Conservation (phyloP, 2,888 invertebrate genomes). For the Lasioglossum vierecki region DNA sequence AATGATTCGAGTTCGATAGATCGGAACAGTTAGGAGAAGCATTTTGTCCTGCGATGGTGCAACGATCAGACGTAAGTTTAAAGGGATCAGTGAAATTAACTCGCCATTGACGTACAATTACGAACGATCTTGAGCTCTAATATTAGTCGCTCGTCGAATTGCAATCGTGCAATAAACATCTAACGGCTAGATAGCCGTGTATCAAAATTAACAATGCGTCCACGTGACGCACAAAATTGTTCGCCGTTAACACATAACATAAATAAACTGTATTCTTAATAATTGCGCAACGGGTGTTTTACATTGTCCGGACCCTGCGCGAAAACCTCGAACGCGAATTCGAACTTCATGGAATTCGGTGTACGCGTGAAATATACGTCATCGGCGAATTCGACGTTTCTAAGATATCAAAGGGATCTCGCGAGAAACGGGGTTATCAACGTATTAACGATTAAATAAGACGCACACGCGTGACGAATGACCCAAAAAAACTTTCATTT, state of each 20-base stretch:
- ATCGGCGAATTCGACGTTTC: neutral
- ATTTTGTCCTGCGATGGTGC: neutral
- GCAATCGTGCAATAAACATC: slow-evolving; percentile 48
- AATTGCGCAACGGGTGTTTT: neutral
- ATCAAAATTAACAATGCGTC: slow-evolving; percentile 50
- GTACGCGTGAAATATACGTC: neutral
- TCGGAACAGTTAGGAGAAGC: neutral
- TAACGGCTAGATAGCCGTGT: slow-evolving; percentile 22
- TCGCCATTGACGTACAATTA: slow-evolving; percentile 36
- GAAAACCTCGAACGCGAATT: neutral
- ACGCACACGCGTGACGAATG: slow-evolving; percentile 15
- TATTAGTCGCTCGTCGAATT: slow-evolving; percentile 43
- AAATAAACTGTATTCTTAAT: slow-evolving; percentile 11
- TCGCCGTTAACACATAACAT: neutral
- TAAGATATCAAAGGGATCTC: neutral
- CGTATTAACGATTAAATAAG: slow-evolving; percentile 14
- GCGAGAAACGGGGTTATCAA: slow-evolving; percentile 27
- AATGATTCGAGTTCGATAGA: neutral
- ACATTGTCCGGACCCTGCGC: neutral
- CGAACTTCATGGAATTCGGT: neutral
- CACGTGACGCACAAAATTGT: slow-evolving; percentile 30
- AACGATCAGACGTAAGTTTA: neutral
- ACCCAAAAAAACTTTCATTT: slow-evolving; percentile 36
- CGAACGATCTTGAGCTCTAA: slow-evolving; percentile 52
- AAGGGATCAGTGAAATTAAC: slow-evolving; percentile 13